Conservation (phyloP, 2,888 invertebrate species). For the Subacronicta megacephala region DNA sequence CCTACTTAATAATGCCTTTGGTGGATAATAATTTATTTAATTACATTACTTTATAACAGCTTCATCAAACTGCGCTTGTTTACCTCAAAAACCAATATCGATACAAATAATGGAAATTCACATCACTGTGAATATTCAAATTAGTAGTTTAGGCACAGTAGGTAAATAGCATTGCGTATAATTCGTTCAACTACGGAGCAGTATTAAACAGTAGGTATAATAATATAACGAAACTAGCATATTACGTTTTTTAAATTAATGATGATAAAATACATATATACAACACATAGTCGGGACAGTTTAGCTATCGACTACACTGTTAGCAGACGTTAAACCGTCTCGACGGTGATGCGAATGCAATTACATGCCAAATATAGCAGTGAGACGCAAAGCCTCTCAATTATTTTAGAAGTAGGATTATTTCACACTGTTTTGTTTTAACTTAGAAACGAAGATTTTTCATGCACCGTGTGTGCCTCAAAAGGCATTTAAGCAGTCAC, state of each 20-base stretch:
- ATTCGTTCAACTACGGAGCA: slow-evolving; percentile 50
- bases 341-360: slow-evolving; percentile 35
- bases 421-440: no score
- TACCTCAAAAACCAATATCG: slow-evolving; percentile 26
- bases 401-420: no score
- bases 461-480: no score
- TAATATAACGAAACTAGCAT: not conserved
- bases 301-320: slow-evolving; percentile 35
- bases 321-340: slow-evolving; percentile 59
- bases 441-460: no score
- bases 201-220: slow-evolving; percentile 8
- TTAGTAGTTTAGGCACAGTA: slow-evolving; percentile 79
- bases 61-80: not conserved
- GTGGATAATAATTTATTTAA: no score
- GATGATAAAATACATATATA: not conserved
- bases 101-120: slow-evolving; percentile 43
- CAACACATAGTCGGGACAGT: slow-evolving; percentile 23
- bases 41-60: no score
- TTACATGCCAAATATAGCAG: not conserved
- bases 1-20: no score
- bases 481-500: no score
- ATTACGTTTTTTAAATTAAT: no score
- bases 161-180: slow-evolving; percentile 74
- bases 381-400: no score
- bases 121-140: slow-evolving; percentile 77